Base-by-base conservation (phyloP, 2,797 vertebrate species). In the Enteromius trimaculatus region DNA sequence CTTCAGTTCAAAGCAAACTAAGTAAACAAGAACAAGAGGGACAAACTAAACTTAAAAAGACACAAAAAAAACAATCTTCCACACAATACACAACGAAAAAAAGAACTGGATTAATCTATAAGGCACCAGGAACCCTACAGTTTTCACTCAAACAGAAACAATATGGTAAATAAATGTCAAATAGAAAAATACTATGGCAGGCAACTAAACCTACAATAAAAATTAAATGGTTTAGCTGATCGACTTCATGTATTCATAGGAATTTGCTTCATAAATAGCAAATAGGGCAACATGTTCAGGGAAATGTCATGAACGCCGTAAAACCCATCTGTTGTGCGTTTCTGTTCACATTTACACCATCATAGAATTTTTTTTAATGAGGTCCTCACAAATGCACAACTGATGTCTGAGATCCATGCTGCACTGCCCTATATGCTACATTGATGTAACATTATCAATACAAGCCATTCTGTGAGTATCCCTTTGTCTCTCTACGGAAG, bases 161-260 rank as follows among this genome's bases (percentile, higher is more conserved):
- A 74, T 1, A 47, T 1, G 13, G 13, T 44, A 60, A 64, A 69
- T 69, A 26, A 26, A 78, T 53, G 17, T 44, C 3, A 31, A 90
- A 80, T 77, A 88, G 6, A 86, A 23, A 78, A 86, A 66, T 81
- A 26, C 81, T 84, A 23, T 42, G 80, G 26, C 83, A 42, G 69
- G 88, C 60, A 81, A 65, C 51, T 82, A 51, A 88, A 19, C 34
- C 42, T 64, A 49, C 29, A 37, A 37, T 34, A 34, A 34, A 34
- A 37, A 31, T 31, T 58, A 71, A 72, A 72, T 23, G 39, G 44
- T 31, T 64, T 21, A 34, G 58, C 58, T 49, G 44, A 44, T 81
- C 29, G 26, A 77, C n/a, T 53, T 68, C 6, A 76, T 69, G 69
- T 42, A 17, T 80, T 80, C 11, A 19, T 31, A 58, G 7, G 6